Evolutionary conservation across 2,888 invertebrate species (phyloP), one percentile per base, ranked within the genome.

Genomic region (Lasioglossum lativentre): DNA sequence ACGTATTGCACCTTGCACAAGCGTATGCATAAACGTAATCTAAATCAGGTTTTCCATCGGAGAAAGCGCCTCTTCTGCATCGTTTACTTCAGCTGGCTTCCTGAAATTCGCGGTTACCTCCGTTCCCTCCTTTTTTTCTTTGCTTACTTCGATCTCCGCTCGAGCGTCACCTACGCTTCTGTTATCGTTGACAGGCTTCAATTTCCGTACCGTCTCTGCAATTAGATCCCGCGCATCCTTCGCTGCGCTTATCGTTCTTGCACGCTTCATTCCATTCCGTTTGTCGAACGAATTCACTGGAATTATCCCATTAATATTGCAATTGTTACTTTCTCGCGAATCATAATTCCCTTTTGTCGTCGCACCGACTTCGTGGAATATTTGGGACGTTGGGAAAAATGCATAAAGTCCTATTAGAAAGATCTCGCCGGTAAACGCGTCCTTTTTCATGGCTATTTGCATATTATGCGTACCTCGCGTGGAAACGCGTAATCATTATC

Each of bases 21-120:
- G 87, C 83, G 38, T 68, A 56, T 52, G 80, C 75, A 71, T 52
- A 86, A 82, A 73, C 77, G 82, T 83, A 84, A 89, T 91, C 78
- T 85, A 83, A 91, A 91, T 90, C 90, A 78, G 88, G 87, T 91
- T 91, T 89, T 86, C 88, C 83, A 86, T 79, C 75, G 85, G 91
- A 87, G 91, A 91, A 91, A 91, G 91, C 88, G 90, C 68, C 86
- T 88, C 91, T 86, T 90, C 88, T 85, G 81, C 86, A 85, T 91
- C 86, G 85, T 78, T 87, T 76, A 71, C 74, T 63, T 78, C 66
- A 63, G 4, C 75, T 40, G 30, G 56, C 82, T 89, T 88, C 88
- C 85, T 85, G 85, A 87, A 86, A 71, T 74, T 47, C 74, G 45
- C 42, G 14, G 14, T 42, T 45, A 16, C 52, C n/a, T 14, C 23